A percentile compares a stretch with the other conserved stretches of the same genome.
Conservation (phyloP, 2,113 vertebrate genomes). For the Melanerpes aurifrons region DNA sequence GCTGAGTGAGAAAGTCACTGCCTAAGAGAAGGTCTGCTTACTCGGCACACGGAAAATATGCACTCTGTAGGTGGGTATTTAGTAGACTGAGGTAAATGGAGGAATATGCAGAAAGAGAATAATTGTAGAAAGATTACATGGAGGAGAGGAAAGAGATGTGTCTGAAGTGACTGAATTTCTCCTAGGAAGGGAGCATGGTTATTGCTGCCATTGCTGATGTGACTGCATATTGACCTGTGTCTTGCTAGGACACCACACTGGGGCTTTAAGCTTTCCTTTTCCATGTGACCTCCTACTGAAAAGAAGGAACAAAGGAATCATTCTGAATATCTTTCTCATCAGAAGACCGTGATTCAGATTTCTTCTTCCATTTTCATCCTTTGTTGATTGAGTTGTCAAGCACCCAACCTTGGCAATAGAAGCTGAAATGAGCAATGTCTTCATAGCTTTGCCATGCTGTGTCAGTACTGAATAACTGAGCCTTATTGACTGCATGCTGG, state of each 20-base stretch:
- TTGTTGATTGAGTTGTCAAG: slow-evolving; percentile 61
- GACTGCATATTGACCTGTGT: background rate
- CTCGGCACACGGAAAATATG: slow-evolving; percentile 52
- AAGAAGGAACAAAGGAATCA: slow-evolving; percentile 32
- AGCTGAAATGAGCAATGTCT: slow-evolving; percentile 57
- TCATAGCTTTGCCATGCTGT: slow-evolving; percentile 51
- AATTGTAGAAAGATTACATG: background rate
- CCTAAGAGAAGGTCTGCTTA: slow-evolving; percentile 44
- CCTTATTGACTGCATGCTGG: slow-evolving; percentile 50
- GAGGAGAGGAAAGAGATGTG: background rate
- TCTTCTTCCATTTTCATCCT: slow-evolving; percentile 46
- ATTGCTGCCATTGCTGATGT: background rate
- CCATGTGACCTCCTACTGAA: background rate
- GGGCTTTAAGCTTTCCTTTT: background rate
- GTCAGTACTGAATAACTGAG: slow-evolving; percentile 53
- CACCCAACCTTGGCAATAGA: slow-evolving; percentile 35
- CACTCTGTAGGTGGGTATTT: slow-evolving; percentile 49
- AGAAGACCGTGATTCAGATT: slow-evolving; percentile 41
- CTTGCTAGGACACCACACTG: background rate
- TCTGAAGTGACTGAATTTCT: background rate
- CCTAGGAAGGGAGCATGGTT: background rate
- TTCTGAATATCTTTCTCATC: slow-evolving; percentile 44
- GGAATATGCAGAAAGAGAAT: background rate
- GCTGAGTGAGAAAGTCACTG: slow-evolving; percentile 64
- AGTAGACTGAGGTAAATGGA: background rate